Conservation (phyloP, 1,140 invertebrate species). For the Pseudomyrmex concolor region DNA sequence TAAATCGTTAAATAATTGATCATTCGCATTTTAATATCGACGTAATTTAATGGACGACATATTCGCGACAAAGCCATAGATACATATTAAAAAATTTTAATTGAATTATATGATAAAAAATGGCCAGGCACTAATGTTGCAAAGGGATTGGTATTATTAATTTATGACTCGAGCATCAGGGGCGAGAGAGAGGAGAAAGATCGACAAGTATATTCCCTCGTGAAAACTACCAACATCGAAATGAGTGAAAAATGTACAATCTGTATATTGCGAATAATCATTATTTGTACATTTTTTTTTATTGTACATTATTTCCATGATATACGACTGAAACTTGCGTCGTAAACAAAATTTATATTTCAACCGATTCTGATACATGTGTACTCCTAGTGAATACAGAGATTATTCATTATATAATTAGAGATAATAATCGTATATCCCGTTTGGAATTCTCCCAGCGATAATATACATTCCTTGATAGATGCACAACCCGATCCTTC, state of each 20-base stretch:
- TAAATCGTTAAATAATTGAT: slow-evolving; percentile 62
- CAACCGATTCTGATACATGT: neutral
- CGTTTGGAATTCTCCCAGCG: slow-evolving; percentile 6
- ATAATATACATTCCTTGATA: neutral
- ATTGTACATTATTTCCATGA: neutral
- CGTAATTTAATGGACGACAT: slow-evolving; percentile 30
- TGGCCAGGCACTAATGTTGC: neutral
- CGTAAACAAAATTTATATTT: neutral
- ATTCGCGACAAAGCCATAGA: slow-evolving; percentile 21
- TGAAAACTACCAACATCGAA: neutral
- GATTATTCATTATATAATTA: too few species aligned
- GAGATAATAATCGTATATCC: neutral
- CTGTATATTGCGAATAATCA: neutral
- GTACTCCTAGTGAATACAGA: neutral
- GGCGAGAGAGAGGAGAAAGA: too few species aligned
- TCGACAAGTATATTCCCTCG: slow-evolving; percentile 1
- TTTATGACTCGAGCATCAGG: neutral
- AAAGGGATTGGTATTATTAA: slow-evolving; percentile 33
- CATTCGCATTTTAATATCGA: slow-evolving; percentile 43
- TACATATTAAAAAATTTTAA: slow-evolving; percentile 34
- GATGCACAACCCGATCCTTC: neutral
- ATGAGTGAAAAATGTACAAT: neutral
- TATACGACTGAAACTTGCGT: neutral
- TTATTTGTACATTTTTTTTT: too few species aligned
- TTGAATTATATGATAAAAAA: slow-evolving; percentile 42